Conservation (phyloP, 1,140 invertebrate genomes). For the Tachypleus tridentatus region DNA sequence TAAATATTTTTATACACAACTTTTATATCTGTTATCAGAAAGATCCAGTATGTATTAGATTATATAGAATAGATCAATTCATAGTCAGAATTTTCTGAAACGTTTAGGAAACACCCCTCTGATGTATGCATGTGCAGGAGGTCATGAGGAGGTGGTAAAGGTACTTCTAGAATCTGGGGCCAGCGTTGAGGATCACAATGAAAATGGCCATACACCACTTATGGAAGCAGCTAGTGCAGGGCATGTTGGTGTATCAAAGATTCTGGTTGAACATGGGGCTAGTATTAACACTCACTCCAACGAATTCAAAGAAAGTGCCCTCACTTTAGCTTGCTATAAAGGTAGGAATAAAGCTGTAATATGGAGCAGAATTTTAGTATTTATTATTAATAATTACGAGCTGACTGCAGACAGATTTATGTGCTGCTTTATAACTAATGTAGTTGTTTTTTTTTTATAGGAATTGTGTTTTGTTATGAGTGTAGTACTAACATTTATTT, state of each 20-base stretch:
- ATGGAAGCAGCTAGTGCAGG: constrained; percentile 98
- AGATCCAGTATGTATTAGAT: too few species aligned
- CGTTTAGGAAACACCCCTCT: constrained; percentile 76
- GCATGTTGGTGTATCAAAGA: constrained; percentile 85
- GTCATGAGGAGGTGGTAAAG: constrained; percentile 79
- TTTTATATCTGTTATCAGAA: too few species aligned
- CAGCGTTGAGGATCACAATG: constrained; percentile 96
- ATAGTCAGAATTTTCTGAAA: too few species aligned
- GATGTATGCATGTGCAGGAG: constrained; percentile 96
- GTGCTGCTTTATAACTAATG: too few species aligned
- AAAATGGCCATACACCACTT: constrained; percentile 95
- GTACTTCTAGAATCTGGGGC: constrained; percentile 79
- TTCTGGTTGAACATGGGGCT: constrained; percentile 80
- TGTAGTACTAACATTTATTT: too few species aligned
- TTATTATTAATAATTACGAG: too few species aligned
- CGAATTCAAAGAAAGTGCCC: constrained; percentile 77
- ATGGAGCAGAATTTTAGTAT: too few species aligned
- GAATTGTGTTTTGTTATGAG: too few species aligned
- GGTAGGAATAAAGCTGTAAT: constrained; percentile 35
- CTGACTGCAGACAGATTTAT: too few species aligned
- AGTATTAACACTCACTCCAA: constrained; percentile 98
- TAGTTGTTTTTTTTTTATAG: too few species aligned
- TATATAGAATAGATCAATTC: too few species aligned
- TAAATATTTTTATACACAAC: too few species aligned
- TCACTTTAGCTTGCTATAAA: constrained; percentile 96